Evolutionary conservation across 2,888 invertebrate species (phyloP), one percentile per base, ranked within the genome.

Genomic region (Drosophila ochracea): DNA sequence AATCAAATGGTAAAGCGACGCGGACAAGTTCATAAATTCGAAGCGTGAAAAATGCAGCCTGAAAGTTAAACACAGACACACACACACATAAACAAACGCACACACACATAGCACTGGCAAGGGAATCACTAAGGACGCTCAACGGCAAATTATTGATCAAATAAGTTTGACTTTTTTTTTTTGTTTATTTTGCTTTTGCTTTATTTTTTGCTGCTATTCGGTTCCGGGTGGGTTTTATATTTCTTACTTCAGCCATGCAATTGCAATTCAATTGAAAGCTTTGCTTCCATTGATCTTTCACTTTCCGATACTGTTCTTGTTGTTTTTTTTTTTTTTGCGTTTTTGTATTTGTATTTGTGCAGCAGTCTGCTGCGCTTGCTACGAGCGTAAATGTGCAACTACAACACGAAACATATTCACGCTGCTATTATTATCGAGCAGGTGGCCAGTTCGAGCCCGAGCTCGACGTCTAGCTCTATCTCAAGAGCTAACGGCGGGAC

Each of bases 131-230:
- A 84, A 79, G 80, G 83, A 83, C 78, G 84, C 79, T 82, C 68
- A 64, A 78, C 61, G 82, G 66, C 62, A 75, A 80, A 75, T 88
- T 91, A 91, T 91, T 83, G 91, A 91, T 91, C 91, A 91, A 91
- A 91, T 91, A 91, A 83, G 62, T 70, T 78, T 61, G 66, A 35
- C 49, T 39, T 68, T 54, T 80, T 31, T 25, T 75, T 73, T 55
- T 69, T 25, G 71, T 58, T 53, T 68, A 9, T n/a, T n/a, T 47
- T 47, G 21, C 25, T 16, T 47, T 47, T 47, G 47, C 25, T 3
- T 16, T 25, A 47, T 16, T 47, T 41, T 52, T 30, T 33, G 61
- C 13, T 73, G 35, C 37, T 13, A 49, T 55, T 62, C 25, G 21
- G 16, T 58, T 61, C 30, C 19, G 28, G 13, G 13, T 52, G 55